A percentile compares a stretch with the other conserved stretches of the same genome.
phyloP scores from a whole-genome alignment of 1,140 invertebrate genomes.

The Procambarus virginalis region DNA sequence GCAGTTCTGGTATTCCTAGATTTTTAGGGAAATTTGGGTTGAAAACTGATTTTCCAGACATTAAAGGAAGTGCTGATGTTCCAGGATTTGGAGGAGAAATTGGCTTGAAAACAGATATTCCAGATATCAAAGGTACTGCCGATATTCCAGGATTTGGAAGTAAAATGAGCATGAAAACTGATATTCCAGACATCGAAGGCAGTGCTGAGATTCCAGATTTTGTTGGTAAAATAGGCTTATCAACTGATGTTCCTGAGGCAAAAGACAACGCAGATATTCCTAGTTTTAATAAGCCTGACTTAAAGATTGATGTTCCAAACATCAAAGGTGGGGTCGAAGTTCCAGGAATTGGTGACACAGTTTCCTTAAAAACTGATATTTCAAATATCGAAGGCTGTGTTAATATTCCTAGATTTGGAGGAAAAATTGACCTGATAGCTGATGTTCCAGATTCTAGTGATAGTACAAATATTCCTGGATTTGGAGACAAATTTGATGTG shows the following conservation, averaged over 20 bases:
- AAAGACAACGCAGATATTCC: conserved; percentile 6
- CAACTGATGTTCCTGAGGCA: not conserved
- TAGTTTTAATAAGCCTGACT: not conserved
- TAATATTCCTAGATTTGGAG: conserved; percentile 21
- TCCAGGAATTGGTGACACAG: not conserved
- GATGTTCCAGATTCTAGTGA: conserved; percentile 18
- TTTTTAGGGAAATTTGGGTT: conserved; percentile 8
- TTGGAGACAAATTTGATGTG: not conserved
- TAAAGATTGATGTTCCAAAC: not conserved
- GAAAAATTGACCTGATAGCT: conserved; percentile 2
- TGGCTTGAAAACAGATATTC: not conserved
- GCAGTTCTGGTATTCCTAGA: conserved; percentile 1
- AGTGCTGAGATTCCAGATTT: conserved; percentile 12
- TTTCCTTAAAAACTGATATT: not conserved
- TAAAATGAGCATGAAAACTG: not conserved
- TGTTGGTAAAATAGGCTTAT: not conserved
- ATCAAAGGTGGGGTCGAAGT: not conserved
- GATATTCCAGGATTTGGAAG: conserved; percentile 24
- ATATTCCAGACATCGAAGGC: not conserved
- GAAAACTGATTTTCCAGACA: conserved; percentile 1
- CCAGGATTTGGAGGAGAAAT: conserved; percentile 30
- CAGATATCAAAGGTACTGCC: not conserved
- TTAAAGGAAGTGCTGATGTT: not conserved
- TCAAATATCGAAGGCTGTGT: not conserved
- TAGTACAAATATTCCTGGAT: conserved; percentile 12